Percentiles rank a stretch among this genome's conserved stretches.
phyloP scores from a whole-genome alignment of 2,113 vertebrate genomes.

The Proterorhinus semilunaris region DNA sequence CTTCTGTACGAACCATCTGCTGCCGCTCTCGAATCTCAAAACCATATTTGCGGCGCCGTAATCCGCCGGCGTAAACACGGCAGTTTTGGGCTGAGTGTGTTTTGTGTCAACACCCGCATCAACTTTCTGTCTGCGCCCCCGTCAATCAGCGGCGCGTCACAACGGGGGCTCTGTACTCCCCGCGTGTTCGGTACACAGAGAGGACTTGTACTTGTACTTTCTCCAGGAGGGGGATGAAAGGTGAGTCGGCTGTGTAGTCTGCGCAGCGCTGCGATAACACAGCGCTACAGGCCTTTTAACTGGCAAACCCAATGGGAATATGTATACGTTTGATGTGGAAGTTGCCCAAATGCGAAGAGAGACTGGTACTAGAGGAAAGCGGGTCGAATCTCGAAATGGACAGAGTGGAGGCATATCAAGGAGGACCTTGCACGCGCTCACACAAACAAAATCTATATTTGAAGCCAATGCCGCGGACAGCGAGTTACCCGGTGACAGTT shows the following conservation, averaged over 20 bases:
- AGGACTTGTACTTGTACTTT: conserved; percentile 1
- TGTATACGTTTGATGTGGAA: too few relatives aligned
- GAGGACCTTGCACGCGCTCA: too few relatives aligned
- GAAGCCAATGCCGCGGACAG: too few relatives aligned
- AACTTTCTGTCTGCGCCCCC: conserved; percentile 31
- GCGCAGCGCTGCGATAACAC: not conserved
- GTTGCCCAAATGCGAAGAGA: too few relatives aligned
- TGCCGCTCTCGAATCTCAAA: conserved; percentile 55
- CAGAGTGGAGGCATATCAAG: too few relatives aligned
- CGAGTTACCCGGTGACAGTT: too few relatives aligned
- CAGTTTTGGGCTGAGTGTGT: conserved; percentile 29
- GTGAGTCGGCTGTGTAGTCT: not conserved
- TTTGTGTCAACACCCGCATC: conserved; percentile 31
- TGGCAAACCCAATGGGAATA: too few relatives aligned
- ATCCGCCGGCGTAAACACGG: conserved; percentile 35
- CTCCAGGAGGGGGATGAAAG: conserved; percentile 15
- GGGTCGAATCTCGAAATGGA: too few relatives aligned
- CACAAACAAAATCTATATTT: too few relatives aligned
- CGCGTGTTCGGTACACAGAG: not conserved
- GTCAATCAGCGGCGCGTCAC: conserved; percentile 29
- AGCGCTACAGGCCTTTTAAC: not conserved
- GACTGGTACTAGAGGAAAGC: too few relatives aligned
- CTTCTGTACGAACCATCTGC: conserved; percentile 47
- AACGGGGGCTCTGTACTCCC: conserved; percentile 22
- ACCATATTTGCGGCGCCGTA: conserved; percentile 31